Percentiles rank a stretch among this genome's conserved stretches.
These are phyloP conservation scores for Lindbergichthys nudifrons DNA, from an alignment of 2,797 vertebrate genomes.

Conservation along the genomic window DNA sequence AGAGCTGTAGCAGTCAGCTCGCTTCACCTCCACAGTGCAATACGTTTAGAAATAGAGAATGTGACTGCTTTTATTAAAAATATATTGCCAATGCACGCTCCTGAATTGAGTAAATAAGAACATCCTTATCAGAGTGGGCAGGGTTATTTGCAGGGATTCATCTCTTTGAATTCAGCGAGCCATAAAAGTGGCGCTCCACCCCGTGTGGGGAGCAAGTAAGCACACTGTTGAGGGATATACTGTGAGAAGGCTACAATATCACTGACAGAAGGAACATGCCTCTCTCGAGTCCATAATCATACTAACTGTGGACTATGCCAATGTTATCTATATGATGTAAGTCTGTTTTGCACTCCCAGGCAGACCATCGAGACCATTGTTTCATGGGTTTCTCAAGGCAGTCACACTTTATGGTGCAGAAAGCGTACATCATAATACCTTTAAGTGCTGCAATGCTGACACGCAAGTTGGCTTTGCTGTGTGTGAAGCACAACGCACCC, in stretches of 20 bases:
- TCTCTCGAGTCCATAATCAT: constrained; percentile 63
- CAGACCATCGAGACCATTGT: constrained; percentile 60
- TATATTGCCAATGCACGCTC: constrained; percentile 46
- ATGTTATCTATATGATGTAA: constrained; percentile 63
- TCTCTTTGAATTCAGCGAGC: constrained; percentile 61
- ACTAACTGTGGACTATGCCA: constrained; percentile 64
- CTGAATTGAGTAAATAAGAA: constrained; percentile 61
- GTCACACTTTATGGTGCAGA: constrained; percentile 68
- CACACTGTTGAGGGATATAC: constrained; percentile 8
- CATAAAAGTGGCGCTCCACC: constrained; percentile 51
- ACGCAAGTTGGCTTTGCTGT: constrained; percentile 48
- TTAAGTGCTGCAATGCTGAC: constrained; percentile 70
- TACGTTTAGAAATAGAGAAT: constrained; percentile 57
- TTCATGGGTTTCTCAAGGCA: constrained; percentile 63
- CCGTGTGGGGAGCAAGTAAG: constrained; percentile 36
- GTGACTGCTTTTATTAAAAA: constrained; percentile 52
- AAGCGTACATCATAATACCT: constrained; percentile 76
- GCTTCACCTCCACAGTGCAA: constrained; percentile 31
- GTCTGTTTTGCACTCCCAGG: constrained; percentile 62
- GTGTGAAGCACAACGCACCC: constrained; percentile 51
- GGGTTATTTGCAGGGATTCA: constrained; percentile 48
- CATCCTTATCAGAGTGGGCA: constrained; percentile 51
- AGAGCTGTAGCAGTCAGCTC: constrained; percentile 24
- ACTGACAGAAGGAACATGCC: constrained; percentile 61
- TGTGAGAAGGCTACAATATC: constrained; percentile 58